Evolutionary conservation across 2,888 invertebrate species (phyloP).

Genomic region (Bugula neritina): DNA sequence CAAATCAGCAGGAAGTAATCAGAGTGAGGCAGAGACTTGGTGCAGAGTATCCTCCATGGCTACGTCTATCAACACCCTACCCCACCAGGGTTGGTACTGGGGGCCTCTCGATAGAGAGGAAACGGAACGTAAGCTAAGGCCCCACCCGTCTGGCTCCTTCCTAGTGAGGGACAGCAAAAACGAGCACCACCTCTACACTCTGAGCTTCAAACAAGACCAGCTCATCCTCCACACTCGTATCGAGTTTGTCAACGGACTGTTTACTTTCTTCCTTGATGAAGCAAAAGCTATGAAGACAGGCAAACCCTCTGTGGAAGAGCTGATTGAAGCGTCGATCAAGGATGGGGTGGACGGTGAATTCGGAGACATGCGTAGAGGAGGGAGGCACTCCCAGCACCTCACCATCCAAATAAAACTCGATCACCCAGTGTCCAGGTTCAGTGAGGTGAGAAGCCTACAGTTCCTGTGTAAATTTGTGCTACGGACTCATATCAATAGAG

Average conservation of each 20-base stretch:
- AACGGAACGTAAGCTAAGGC: not conserved
- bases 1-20: not conserved
- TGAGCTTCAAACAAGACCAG: constrained; percentile 20
- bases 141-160: not conserved
- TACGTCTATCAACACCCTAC: not conserved
- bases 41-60: not conserved
- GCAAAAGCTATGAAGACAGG: constrained; percentile 53
- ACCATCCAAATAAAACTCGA: constrained; percentile 54
- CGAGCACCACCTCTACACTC: constrained; percentile 19
- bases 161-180: constrained; percentile 14
- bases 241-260: constrained; percentile 65
- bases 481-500: constrained; percentile 63
- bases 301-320: constrained; percentile 61
- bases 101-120: constrained; percentile 18
- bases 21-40: not conserved
- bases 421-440: constrained; percentile 69
- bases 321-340: constrained; percentile 69
- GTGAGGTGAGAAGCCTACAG: constrained; percentile 64
- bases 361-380: constrained; percentile 68
- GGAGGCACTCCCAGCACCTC: constrained; percentile 38
- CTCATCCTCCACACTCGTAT: constrained; percentile 62
- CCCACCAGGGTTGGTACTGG: constrained; percentile 22
- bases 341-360: constrained; percentile 67
- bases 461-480: constrained; percentile 70
- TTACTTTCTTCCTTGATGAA: constrained; percentile 46